Percentiles rank a stretch among this genome's conserved stretches.
phyloP scores from a whole-genome alignment of 2,888 invertebrate species.

The Pammene fasciana region DNA sequence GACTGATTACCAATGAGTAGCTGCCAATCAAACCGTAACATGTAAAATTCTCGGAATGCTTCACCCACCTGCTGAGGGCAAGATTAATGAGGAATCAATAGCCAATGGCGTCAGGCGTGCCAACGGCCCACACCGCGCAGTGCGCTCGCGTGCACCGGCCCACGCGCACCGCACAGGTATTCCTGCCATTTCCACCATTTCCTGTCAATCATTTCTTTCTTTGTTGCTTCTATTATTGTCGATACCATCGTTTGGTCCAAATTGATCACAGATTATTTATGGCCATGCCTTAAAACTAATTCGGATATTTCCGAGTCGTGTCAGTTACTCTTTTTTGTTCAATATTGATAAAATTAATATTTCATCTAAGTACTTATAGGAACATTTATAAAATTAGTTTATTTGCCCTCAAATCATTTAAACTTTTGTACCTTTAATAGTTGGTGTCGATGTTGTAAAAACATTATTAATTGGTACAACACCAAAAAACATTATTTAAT shows the following conservation, averaged over 20 bases:
- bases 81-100: constrained; percentile 44
- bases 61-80: constrained; percentile 45
- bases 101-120: constrained; percentile 44
- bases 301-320: background rate
- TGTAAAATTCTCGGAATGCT: constrained; percentile 34
- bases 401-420: no score
- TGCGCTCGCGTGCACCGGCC: constrained; percentile 52
- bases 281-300: background rate
- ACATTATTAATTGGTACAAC: no score
- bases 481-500: no score
- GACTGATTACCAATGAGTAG: background rate
- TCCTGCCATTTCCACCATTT: constrained; percentile 51
- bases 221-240: constrained; percentile 8
- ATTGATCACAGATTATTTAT: background rate
- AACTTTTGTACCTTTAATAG: no score
- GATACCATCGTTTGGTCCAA: constrained; percentile 1
- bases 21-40: constrained; percentile 19
- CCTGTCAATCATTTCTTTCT: constrained; percentile 49
- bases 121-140: constrained; percentile 49
- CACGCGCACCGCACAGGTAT: constrained; percentile 65
- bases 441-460: no score
- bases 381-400: no score
- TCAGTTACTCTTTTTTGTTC: background rate
- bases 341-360: background rate
- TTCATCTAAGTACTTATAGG: background rate